Evolutionary conservation across 2,113 vertebrate species (phyloP), one percentile per base, ranked within the genome.

Genomic region (Elgaria multicarinata): DNA sequence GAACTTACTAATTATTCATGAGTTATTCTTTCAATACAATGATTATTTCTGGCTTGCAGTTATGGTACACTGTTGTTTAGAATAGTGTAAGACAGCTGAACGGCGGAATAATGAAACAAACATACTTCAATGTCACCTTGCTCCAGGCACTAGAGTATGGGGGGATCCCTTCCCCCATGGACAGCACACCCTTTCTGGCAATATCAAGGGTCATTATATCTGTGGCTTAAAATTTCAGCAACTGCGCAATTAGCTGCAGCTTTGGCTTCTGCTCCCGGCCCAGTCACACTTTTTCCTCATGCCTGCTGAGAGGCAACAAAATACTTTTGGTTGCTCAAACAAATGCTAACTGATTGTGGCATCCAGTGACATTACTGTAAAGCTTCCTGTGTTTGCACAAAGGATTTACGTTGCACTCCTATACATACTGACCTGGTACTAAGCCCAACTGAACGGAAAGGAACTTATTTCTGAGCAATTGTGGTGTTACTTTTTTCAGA

Each of bases 1-100:
- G 75, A 78, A 79, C 62, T 79, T 53, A 50, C 86, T 87, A 87
- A 79, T 81, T 81, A 71, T 88, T 88, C 77, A 88, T 81, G 77
- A 81, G 44, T 13, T 71, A 53, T 55, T 81, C 53, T 88, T 88
- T 80, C 33, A 80, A 58, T 71, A 31, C 77, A 81, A 39, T 55
- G 55, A 81, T 87, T 67, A 78, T 72, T 58, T 72, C 66, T 81
- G 77, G 87, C 87, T 71, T 81, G 24, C 24, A 42, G 16, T 72
- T 46, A 53, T 50, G 58, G 26, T 69, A 4, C 76, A 69, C 18
- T 31, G 22, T 69, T 81, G 33, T n/a, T 67, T 3, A 50, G 62
- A 20, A 28, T 55, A 55, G n/a, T 36, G 6, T 39, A 69, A 80
- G 31, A 71, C 77, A 80, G 64, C 13, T 80, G 77, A 80, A 71